Evolutionary conservation across 2,888 invertebrate species (phyloP), one percentile per base, ranked within the genome.

Genomic region (Laothoe populi): DNA sequence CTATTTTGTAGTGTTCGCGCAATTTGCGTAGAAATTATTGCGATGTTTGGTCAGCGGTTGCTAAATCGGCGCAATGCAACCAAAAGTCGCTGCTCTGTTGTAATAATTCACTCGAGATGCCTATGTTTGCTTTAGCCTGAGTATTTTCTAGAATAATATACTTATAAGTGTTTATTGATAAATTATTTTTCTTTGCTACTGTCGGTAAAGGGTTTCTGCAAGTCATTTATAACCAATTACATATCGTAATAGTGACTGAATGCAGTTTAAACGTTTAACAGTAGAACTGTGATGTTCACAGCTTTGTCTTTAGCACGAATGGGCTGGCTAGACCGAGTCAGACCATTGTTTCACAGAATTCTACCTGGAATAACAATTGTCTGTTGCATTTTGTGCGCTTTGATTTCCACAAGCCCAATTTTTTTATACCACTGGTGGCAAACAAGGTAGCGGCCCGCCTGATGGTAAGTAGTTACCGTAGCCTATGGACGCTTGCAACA

Each of bases 71-170:
- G 35, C 35, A 53, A 35, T 53, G 35, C 35, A 53, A 35, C 53
- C 53, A 53, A 53, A 53, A 53, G 53, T 53, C 53, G 16, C 53
- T 19, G 31, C 35, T 11, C 53, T 53, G 53, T 53, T 53, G 53
- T 31, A 53, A 53, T 53, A 53, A 53, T 53, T 53, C 35, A 53
- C 53, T 53, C 53, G 53, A 53, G 53, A 53, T 53, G 53, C 35
- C 53, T 53, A 53, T 11, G 16, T 11, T 31, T 10, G 35, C 53
- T 31, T 53, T 26, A 24, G 24, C 19, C 11, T 35, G 53, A 16
- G 48, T 35, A 31, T 53, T 53, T 49, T 53, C 53, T 19, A 31
- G 53, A 7, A 19, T 53, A 19, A 35, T 31, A 0, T 31, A 31
- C 26, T 4, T 5, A 4, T 4, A 35, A 4, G 38, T 53, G 49